These are phyloP conservation scores for Drusus annulatus DNA, from an alignment of 1,140 invertebrate species.

Conservation along the genomic window DNA sequence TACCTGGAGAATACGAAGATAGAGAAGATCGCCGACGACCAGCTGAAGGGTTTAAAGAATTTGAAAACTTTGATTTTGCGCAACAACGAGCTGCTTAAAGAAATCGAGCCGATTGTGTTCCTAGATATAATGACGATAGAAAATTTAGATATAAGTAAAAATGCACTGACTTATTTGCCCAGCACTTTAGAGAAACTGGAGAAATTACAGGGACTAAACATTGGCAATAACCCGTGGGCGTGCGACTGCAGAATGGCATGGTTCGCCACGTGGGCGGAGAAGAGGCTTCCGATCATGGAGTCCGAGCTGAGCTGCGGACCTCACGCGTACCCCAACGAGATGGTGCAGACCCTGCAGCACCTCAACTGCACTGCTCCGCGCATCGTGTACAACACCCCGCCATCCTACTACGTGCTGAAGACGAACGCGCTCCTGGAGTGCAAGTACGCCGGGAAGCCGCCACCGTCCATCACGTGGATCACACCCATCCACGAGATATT, in stretches of 20 bases:
- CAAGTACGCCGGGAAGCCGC: conserved; percentile 82
- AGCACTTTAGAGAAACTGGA: conserved; percentile 77
- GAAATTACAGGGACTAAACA: conserved; percentile 75
- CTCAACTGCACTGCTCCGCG: conserved; percentile 80
- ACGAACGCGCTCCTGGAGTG: conserved; percentile 83
- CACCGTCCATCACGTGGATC: conserved; percentile 88
- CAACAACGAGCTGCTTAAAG: conserved; percentile 72
- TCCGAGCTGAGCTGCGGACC: conserved; percentile 75
- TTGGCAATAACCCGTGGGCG: conserved; percentile 84
- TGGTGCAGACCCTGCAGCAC: conserved; percentile 76
- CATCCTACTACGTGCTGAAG: conserved; percentile 75
- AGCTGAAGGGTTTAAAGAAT: conserved; percentile 73
- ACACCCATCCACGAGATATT: conserved; percentile 80
- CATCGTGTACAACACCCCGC: conserved; percentile 73
- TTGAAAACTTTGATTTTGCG: conserved; percentile 75
- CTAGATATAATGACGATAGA: conserved; percentile 74
- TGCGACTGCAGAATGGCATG: conserved; percentile 94
- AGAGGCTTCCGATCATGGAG: conserved; percentile 65
- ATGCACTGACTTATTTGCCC: conserved; percentile 81
- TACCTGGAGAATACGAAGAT: conserved; percentile 75
- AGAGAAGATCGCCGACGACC: conserved; percentile 70
- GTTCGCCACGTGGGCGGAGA: conserved; percentile 80
- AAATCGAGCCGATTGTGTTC: conserved; percentile 77
- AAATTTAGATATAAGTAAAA: conserved; percentile 81
- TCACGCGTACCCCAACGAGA: conserved; percentile 76